phyloP scores from a whole-genome alignment of 2,888 invertebrate species.

The Dromius quadrimaculatus region DNA sequence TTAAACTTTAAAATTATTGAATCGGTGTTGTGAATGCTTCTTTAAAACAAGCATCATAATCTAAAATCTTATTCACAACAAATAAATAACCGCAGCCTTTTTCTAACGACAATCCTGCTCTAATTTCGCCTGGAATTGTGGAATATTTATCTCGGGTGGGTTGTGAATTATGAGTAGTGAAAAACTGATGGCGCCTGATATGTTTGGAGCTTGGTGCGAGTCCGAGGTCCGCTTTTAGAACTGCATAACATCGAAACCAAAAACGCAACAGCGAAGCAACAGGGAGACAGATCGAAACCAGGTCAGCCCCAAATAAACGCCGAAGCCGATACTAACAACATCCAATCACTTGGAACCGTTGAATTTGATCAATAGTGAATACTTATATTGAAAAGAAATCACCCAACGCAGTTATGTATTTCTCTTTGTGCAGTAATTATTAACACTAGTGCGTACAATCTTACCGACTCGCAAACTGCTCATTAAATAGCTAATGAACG shows the following conservation, averaged over 20 bases:
- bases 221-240: constrained; percentile 19
- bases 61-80: too few relatives aligned
- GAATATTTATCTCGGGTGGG: too few relatives aligned
- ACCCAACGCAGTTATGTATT: too few relatives aligned
- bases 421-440: constrained; percentile 12
- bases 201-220: neutral
- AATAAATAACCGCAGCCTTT: too few relatives aligned
- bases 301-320: constrained; percentile 30
- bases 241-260: constrained; percentile 21
- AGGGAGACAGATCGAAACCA: constrained; percentile 31
- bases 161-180: constrained; percentile 9
- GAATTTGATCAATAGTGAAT: too few relatives aligned
- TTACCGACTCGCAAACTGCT: constrained; percentile 25
- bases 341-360: too few relatives aligned
- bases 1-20: too few relatives aligned
- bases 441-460: constrained; percentile 19
- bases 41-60: too few relatives aligned
- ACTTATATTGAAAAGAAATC: too few relatives aligned
- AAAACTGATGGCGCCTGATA: constrained; percentile 17
- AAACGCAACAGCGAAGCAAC: constrained; percentile 12
- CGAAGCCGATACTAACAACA: constrained; percentile 3
- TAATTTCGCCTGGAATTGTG: too few relatives aligned
- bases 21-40: too few relatives aligned
- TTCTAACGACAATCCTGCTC: too few relatives aligned
- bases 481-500: constrained; percentile 19